Base-by-base conservation (phyloP, 2,888 invertebrate species). In the Phyllotreta cruciferae region DNA sequence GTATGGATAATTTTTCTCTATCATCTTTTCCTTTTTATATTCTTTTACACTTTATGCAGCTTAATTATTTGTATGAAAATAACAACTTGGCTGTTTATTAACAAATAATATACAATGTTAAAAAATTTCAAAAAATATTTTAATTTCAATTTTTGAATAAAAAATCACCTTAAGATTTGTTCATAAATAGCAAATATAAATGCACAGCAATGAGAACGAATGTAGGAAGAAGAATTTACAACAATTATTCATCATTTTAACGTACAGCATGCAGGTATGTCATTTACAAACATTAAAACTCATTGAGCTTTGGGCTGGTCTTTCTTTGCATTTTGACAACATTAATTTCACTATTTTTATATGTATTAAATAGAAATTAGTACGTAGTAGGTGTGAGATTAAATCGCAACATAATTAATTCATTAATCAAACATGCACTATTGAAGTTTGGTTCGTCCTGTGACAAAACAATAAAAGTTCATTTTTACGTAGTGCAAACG, bases 211-310 rank as follows among this genome's bases (percentile, higher is more conserved):
- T 41, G 57, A 63, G 47, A 55, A 50, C 50, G 56, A 66, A 62
- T 49, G 54, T 52, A 56, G 11, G 11, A 60, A 53, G 52, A 52
- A 60, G 35, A 50, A 55, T 38, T 67, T 56, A 62, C 45, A 57
- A 41, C 52, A 60, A 41, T 55, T 57, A 57, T 55, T 57, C 56
- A 47, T 53, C 58, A 47, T 54, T 56, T 53, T 60, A 63, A 58
- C 62, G 55, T 60, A 56, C 53, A 66, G 68, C 68, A 66, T 68
- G 68, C 66, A 68, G 68, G 68, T 68, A 68, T 68, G 68, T 66
- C 56, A 62, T 14, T 55, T 54, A 63, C 63, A 56, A 45, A 49
- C 37, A 56, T 44, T 47, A 47, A 56, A 38, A 24, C 24, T 47
- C 35, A 49, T 38, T 52, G 3, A 11, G 37, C 37, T 52, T 37